A percentile compares a stretch with the other conserved stretches of the same genome.
Conservation (phyloP, 2,797 vertebrate species). For the Trichosurus vulpecula region DNA sequence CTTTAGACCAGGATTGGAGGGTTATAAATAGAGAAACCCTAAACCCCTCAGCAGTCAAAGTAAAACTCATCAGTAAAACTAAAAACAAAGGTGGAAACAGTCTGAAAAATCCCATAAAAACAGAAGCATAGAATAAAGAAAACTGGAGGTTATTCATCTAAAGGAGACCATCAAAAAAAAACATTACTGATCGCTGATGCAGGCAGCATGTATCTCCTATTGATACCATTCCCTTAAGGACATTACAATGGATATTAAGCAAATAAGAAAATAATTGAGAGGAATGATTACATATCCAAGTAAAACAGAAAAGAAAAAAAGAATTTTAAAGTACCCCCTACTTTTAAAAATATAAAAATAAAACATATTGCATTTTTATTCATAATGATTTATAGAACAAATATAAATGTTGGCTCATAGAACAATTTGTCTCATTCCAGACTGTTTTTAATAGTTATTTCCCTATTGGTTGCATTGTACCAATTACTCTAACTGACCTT, state of each 20-base stretch:
- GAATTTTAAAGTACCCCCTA: conserved; percentile 12
- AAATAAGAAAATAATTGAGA: conserved; percentile 31
- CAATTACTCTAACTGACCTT: conserved; percentile 4
- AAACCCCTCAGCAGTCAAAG: conserved; percentile 37
- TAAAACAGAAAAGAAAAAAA: neutral
- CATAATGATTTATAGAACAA: conserved; percentile 20
- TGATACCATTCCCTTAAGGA: conserved; percentile 38
- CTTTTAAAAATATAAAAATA: conserved; percentile 49
- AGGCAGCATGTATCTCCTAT: neutral
- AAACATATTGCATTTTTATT: conserved; percentile 43
- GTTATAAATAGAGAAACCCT: conserved; percentile 47
- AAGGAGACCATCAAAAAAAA: conserved; percentile 4
- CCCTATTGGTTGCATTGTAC: neutral
- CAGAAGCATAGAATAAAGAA: conserved; percentile 35
- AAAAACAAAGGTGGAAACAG: conserved; percentile 8
- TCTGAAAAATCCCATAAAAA: conserved; percentile 26
- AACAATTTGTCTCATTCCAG: neutral
- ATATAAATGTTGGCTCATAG: conserved; percentile 21
- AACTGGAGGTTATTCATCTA: conserved; percentile 23
- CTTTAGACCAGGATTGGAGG: neutral
- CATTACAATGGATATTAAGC: conserved; percentile 27
- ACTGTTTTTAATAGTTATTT: conserved; percentile 43
- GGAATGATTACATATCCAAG: neutral
- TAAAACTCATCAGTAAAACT: conserved; percentile 56
- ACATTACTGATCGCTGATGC: neutral